Conservation (phyloP, 2,888 invertebrate genomes). For the Lochmaea crataegi region DNA sequence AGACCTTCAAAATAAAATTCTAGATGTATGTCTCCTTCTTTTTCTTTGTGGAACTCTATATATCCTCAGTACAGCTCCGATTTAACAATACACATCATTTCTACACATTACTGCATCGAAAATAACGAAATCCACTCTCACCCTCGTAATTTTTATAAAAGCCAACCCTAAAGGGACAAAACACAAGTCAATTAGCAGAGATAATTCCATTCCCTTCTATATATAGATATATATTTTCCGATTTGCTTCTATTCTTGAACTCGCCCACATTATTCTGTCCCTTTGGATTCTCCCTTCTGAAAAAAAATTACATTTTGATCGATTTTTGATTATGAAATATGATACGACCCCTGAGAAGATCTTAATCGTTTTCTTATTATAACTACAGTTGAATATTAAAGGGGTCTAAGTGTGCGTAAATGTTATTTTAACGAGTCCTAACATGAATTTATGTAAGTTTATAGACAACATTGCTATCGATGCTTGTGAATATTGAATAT, state of each 20-base stretch:
- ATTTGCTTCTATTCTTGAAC: slow-evolving; percentile 42
- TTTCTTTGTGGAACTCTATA: too few species aligned
- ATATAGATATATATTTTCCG: slow-evolving; percentile 41
- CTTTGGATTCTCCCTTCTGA: slow-evolving; percentile 27
- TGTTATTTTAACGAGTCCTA: slow-evolving; percentile 10
- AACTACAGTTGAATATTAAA: slow-evolving; percentile 33
- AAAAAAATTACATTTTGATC: slow-evolving; percentile 49
- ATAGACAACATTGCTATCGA: too few species aligned
- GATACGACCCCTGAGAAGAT: slow-evolving; percentile 43
- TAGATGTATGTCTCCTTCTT: too few species aligned
- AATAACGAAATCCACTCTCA: neutral
- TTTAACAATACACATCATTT: too few species aligned
- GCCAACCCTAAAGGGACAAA: slow-evolving; percentile 24
- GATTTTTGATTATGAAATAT: slow-evolving; percentile 51
- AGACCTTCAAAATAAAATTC: too few species aligned
- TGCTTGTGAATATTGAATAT: too few species aligned
- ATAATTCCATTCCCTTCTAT: slow-evolving; percentile 47
- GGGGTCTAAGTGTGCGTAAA: slow-evolving; percentile 33
- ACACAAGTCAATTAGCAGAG: slow-evolving; percentile 48
- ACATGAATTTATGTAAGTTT: neutral
- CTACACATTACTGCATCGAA: neutral
- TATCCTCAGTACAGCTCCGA: too few species aligned
- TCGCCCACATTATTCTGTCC: slow-evolving; percentile 43
- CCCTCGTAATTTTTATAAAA: slow-evolving; percentile 2
- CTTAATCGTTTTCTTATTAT: slow-evolving; percentile 43